Evolutionary conservation across 2,797 vertebrate genomes (phyloP), one percentile per base, ranked within the genome.

Genomic region (Lepus townsendii): DNA sequence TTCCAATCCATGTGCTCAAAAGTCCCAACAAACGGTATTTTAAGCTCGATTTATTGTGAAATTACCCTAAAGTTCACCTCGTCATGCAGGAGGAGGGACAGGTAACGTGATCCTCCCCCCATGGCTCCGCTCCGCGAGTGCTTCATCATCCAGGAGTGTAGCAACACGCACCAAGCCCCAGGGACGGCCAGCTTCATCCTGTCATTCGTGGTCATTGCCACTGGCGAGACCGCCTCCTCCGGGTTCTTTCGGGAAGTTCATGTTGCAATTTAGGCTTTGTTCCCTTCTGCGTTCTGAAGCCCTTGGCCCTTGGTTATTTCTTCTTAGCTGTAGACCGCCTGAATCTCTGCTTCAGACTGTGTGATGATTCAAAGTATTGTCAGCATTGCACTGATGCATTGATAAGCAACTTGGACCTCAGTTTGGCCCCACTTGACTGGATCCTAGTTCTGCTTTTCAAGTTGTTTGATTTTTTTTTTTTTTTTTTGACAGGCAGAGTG

Each of bases 201-300:
- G 0, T 5, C 0, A 14, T 2, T 13, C 26, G 5, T 47, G 62
- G n/a, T 35, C 83, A 10, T 66, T 0, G 0, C 82, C 38, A 47
- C 35, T 22, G 11, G 4, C 5, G 20, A 88, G 88, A 50, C 65
- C 57, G 65, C 47, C 91, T 71, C 71, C 76, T 83, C 86, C 71
- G 83, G 50, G 50, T 80, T 90, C 19, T 71, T 65, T 35, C 35
- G 35, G 86, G 66, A 96, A 95, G 16, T 76, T 11, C 73, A 86
- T 22, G 24, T 16, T 42, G 42, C 35, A 2, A 13, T 84, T 72
- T 7, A 52, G 38, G 17, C 10, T 76, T 35, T 3, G 8, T 27
- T 83, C 27, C 17, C 26, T 71, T 87, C 38, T 5, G 13, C 80
- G 42, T 83, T 60, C 19, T 2, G 0, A 91, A 73, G 13, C 17